Conservation (phyloP, 1,140 invertebrate genomes). For the Whitmania pigra region DNA sequence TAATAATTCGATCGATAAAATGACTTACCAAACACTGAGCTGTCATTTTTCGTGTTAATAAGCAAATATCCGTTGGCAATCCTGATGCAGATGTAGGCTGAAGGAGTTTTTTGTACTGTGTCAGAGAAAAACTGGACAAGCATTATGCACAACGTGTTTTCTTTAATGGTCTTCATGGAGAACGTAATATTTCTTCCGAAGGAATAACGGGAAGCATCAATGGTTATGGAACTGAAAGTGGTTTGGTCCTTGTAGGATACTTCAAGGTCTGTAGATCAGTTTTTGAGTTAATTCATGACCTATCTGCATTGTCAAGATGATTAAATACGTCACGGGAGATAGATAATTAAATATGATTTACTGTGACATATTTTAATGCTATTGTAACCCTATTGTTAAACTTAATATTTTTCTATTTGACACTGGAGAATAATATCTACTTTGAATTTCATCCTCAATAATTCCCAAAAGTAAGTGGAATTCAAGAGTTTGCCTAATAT, state of each 20-base stretch:
- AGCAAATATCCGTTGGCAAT: neutral
- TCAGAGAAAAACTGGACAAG: neutral
- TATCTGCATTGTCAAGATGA: neutral
- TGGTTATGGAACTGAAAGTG: neutral
- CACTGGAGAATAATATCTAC: no score
- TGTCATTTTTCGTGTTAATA: constrained; percentile 3
- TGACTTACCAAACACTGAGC: neutral
- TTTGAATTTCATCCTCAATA: no score
- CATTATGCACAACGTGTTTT: neutral
- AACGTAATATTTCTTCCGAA: neutral
- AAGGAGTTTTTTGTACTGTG: neutral
- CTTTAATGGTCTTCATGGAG: neutral
- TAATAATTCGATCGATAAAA: neutral
- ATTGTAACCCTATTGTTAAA: no score
- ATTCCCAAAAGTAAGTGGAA: no score
- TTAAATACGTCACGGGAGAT: no score
- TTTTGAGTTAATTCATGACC: neutral
- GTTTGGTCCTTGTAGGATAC: neutral
- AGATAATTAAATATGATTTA: neutral
- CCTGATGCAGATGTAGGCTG: neutral
- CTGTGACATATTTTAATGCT: no score
- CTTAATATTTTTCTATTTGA: no score
- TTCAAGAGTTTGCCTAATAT: no score
- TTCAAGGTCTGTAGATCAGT: neutral
- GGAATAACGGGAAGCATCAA: neutral